Evolutionary conservation across 2,888 invertebrate species (phyloP).

Genomic region (Nephrotoma appendiculata): DNA sequence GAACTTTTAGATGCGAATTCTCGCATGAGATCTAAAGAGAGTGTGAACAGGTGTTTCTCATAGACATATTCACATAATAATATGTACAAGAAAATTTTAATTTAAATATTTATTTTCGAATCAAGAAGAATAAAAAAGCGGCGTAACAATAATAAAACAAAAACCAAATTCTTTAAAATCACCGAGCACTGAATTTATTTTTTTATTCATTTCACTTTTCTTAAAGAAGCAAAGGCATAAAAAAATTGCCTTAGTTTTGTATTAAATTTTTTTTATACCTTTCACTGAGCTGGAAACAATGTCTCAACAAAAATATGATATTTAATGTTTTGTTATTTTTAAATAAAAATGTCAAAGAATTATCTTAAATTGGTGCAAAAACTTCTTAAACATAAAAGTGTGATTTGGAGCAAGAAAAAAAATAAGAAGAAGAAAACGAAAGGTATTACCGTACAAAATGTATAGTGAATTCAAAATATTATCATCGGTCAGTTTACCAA

Average conservation of each 20-base stretch:
- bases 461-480: not conserved
- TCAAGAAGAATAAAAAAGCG: not conserved
- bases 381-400: not conserved
- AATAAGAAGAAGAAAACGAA: not conserved
- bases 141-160: not conserved
- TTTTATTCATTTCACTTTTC: not conserved
- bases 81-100: not conserved
- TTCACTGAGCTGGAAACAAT: not conserved
- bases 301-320: not conserved
- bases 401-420: not conserved
- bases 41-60: not conserved
- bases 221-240: not conserved
- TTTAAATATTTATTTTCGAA: not conserved
- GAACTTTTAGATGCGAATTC: no score
- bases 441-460: not conserved
- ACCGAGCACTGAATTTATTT: not conserved
- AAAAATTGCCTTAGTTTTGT: not conserved
- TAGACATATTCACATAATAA: not conserved
- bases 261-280: not conserved
- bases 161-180: not conserved
- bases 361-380: not conserved
- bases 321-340: not conserved
- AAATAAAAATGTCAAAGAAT: not conserved
- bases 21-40: no score
- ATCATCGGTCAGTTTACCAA: not conserved